Conservation (phyloP, 2,113 vertebrate species). For the Mormoops blainvillei region DNA sequence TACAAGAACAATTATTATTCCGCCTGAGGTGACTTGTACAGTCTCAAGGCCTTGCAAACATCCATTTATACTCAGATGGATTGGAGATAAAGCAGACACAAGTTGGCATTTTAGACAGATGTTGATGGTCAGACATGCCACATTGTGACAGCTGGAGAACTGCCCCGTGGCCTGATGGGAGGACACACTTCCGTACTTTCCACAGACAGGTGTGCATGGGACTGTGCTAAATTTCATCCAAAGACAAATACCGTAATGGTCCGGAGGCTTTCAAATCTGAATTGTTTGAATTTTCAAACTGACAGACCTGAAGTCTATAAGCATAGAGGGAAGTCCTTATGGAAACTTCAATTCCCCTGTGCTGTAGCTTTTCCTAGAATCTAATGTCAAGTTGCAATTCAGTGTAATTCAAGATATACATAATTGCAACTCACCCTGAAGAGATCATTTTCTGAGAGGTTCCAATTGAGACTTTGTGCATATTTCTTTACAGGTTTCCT, state of each 20-base stretch:
- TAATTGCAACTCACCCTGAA: slow-evolving; percentile 52
- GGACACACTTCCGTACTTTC: background rate
- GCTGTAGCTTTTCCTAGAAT: slow-evolving; percentile 18
- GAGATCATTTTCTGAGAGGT: slow-evolving; percentile 41
- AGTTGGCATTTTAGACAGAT: slow-evolving; percentile 38
- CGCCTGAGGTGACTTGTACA: slow-evolving; percentile 69
- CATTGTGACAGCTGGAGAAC: background rate
- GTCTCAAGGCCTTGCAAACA: slow-evolving; percentile 70
- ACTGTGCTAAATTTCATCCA: background rate
- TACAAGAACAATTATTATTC: slow-evolving; percentile 81
- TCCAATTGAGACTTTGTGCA: slow-evolving; percentile 57
- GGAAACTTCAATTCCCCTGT: background rate
- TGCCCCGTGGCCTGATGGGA: background rate
- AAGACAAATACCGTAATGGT: background rate
- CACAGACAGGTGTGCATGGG: background rate
- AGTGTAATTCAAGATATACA: slow-evolving; percentile 42
- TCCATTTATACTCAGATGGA: slow-evolving; percentile 67
- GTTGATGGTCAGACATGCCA: slow-evolving; percentile 40
- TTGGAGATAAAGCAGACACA: slow-evolving; percentile 58
- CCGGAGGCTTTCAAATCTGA: background rate
- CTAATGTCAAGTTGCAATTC: slow-evolving; percentile 45
- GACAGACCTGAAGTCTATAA: background rate
- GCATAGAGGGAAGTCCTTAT: background rate
- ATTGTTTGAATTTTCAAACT: background rate
- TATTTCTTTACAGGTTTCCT: slow-evolving; percentile 39